These are phyloP conservation scores for Synodontis membranacea DNA, from an alignment of 2,113 vertebrate genomes.

Conservation along the genomic window DNA sequence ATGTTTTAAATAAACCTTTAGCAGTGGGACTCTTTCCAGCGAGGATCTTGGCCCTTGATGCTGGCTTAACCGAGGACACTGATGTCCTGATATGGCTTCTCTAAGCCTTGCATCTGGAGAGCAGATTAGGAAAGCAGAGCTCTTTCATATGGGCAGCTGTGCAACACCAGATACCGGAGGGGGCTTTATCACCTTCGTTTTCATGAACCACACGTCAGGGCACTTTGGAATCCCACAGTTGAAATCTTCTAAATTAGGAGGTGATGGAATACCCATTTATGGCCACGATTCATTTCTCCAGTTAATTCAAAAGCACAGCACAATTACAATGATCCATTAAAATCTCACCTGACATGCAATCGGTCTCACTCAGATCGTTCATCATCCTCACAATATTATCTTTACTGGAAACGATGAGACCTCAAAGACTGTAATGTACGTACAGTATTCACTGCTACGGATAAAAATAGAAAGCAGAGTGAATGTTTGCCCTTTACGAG, in stretches of 20 bases:
- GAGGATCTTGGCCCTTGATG: slow-evolving; percentile 27
- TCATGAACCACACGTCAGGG: slow-evolving; percentile 24
- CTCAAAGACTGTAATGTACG: background rate
- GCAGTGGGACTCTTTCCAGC: slow-evolving; percentile 17
- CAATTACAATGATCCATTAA: slow-evolving; percentile 48
- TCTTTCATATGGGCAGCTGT: slow-evolving; percentile 43
- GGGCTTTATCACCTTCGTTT: slow-evolving; percentile 48
- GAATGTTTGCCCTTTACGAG: slow-evolving; percentile 8
- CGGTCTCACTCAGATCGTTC: slow-evolving; percentile 16
- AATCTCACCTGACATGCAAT: slow-evolving; percentile 26
- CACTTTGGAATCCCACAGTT: slow-evolving; percentile 37
- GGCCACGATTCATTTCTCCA: slow-evolving; percentile 22
- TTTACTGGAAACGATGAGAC: slow-evolving; percentile 23
- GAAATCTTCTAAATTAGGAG: slow-evolving; percentile 21
- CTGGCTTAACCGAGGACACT: slow-evolving; percentile 2
- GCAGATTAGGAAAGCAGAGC: slow-evolving; percentile 49
- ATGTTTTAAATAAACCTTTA: slow-evolving; percentile 42
- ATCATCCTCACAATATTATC: slow-evolving; percentile 26
- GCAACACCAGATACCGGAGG: slow-evolving; percentile 38
- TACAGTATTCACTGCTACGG: background rate
- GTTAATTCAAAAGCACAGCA: slow-evolving; percentile 33
- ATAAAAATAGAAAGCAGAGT: slow-evolving; percentile 44
- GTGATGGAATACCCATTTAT: slow-evolving; percentile 40
- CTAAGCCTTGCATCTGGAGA: slow-evolving; percentile 52
- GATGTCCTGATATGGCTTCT: slow-evolving; percentile 45